These are phyloP conservation scores for Gnathonemus longibarbis DNA, from an alignment of 2,113 vertebrate species.

Conservation along the genomic window DNA sequence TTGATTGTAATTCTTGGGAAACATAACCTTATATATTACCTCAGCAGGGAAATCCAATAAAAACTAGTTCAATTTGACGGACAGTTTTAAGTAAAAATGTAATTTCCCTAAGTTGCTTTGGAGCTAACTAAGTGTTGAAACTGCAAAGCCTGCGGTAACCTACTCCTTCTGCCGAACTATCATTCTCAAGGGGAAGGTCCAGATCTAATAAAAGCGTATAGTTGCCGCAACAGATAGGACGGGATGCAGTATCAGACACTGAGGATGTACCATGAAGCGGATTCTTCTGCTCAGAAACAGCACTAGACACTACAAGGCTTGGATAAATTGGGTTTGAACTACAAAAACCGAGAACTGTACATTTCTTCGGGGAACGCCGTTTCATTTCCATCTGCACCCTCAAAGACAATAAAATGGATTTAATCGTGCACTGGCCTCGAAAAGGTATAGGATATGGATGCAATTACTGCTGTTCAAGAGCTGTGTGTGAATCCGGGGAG, in stretches of 20 bases:
- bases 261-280: neutral
- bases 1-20: neutral
- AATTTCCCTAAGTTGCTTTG: neutral
- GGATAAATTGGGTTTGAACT: neutral
- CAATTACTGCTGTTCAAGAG: neutral
- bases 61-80: neutral
- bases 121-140: neutral
- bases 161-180: neutral
- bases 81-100: neutral
- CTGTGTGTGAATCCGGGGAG: neutral
- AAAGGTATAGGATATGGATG: neutral
- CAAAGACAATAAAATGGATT: conserved; percentile 3
- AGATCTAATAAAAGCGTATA: conserved; percentile 11
- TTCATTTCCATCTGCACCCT: neutral
- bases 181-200: conserved; percentile 6
- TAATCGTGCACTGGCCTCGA: neutral
- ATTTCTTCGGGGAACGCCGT: neutral
- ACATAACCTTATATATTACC: neutral
- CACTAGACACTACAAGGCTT: neutral
- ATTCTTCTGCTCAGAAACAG: neutral
- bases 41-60: neutral
- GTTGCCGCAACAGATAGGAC: conserved; percentile 7
- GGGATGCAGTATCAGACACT: neutral
- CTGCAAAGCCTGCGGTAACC: neutral
- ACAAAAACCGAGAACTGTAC: neutral